Evolutionary conservation across 2,888 invertebrate genomes (phyloP).

Genomic region (Pharmacophagus antenor): DNA sequence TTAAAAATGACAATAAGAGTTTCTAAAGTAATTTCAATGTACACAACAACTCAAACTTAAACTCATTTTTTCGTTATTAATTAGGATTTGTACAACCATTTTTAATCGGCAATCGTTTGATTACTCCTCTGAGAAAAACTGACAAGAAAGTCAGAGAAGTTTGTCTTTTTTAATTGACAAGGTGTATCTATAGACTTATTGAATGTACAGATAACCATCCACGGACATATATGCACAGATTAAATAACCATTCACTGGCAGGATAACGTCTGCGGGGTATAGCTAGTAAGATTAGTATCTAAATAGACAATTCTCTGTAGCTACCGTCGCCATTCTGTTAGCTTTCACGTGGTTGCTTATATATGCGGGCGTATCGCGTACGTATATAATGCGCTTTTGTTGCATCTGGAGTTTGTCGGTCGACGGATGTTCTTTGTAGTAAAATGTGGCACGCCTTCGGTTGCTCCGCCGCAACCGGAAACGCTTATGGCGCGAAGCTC

Average conservation of each 20-base stretch:
- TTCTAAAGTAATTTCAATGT: no score
- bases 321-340: conserved; percentile 5
- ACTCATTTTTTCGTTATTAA: no score
- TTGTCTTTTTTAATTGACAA: no score
- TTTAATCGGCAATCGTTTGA: no score
- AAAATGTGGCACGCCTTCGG: conserved; percentile 39
- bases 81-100: no score
- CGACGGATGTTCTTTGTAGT: conserved; percentile 48
- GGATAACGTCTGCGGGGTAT: background rate
- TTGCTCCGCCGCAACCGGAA: conserved; percentile 31
- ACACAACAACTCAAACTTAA: no score
- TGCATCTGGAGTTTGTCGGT: conserved; percentile 49
- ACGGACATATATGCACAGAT: background rate
- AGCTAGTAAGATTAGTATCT: background rate
- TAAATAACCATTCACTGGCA: background rate
- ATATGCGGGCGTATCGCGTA: conserved; percentile 24
- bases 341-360: conserved; percentile 16
- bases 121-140: no score
- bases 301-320: conserved; percentile 12
- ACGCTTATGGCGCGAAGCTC: conserved; percentile 30
- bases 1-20: no score
- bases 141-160: no score
- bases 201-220: no score
- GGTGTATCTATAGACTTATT: no score
- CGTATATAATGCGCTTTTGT: conserved; percentile 32